phyloP scores from a whole-genome alignment of 2,797 vertebrate genomes.

The Ammospiza maritima region DNA sequence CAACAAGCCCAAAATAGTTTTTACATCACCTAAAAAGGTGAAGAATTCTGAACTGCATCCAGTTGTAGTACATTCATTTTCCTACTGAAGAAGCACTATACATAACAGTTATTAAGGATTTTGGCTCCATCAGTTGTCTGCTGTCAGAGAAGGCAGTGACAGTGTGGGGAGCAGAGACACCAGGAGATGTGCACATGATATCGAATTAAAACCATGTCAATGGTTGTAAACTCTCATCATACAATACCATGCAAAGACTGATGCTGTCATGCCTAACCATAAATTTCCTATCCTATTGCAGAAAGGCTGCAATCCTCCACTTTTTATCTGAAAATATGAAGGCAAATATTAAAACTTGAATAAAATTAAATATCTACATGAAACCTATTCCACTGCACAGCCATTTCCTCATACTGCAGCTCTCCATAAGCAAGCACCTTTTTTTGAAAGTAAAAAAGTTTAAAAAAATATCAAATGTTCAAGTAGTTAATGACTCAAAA shows the following conservation, averaged over 20 bases:
- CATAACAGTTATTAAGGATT: not conserved
- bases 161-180: accelerated
- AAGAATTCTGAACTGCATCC: not conserved
- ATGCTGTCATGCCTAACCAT: not conserved
- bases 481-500: not conserved
- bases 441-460: not conserved
- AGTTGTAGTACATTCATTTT: not conserved
- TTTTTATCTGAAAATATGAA: not conserved
- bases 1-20: not conserved
- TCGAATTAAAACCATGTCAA: not conserved
- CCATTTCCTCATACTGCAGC: not conserved
- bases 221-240: not conserved
- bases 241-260: not conserved
- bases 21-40: not conserved
- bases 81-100: not conserved
- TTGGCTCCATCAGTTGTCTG: not conserved
- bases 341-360: not conserved
- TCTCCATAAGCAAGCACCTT: not conserved
- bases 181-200: not conserved
- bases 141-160: not conserved
- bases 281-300: not conserved
- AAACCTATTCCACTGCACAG: not conserved
- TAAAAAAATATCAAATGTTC: not conserved
- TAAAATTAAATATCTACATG: not conserved
- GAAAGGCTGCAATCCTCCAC: not conserved